phyloP scores from a whole-genome alignment of 2,888 invertebrate genomes.

The Harpagoxenus sublaevis region DNA sequence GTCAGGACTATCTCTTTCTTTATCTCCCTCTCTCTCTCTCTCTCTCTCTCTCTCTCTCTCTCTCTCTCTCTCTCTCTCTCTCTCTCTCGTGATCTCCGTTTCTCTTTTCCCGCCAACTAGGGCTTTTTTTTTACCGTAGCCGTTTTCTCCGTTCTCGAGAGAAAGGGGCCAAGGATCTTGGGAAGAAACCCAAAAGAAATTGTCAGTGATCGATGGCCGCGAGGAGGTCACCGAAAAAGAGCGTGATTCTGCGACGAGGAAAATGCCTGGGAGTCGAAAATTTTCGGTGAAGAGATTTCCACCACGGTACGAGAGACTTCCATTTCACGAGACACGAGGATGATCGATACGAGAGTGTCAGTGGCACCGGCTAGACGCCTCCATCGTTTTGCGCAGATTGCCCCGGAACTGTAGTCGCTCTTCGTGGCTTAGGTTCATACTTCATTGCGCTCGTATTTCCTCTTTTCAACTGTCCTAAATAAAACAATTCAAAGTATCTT shows the following conservation, averaged over 20 bases:
- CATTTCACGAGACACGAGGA: constrained; percentile 30
- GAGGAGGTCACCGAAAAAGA: constrained; percentile 52
- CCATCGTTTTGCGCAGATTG: constrained; percentile 28
- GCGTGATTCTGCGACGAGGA: constrained; percentile 53
- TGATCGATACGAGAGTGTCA: constrained; percentile 38
- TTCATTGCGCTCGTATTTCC: background rate
- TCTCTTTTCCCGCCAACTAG: constrained; percentile 25
- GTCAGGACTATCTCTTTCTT: constrained; percentile 35
- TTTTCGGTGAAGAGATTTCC: constrained; percentile 38
- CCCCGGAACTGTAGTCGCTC: constrained; percentile 25
- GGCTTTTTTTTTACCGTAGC: constrained; percentile 32
- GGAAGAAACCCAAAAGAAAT: constrained; percentile 60
- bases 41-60: constrained; percentile 7
- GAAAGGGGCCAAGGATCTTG: constrained; percentile 54
- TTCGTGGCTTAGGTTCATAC: constrained; percentile 30
- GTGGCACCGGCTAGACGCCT: constrained; percentile 24
- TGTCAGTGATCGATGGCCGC: constrained; percentile 72
- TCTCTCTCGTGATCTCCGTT: background rate
- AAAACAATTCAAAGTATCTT: constrained; percentile 13
- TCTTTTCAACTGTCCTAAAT: background rate
- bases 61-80: background rate
- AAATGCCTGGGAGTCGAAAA: constrained; percentile 35
- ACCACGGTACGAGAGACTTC: constrained; percentile 9
- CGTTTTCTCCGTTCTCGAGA: constrained; percentile 38
- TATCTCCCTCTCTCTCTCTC: background rate